These are phyloP conservation scores for Rhinichthys osculus DNA, from an alignment of 2,797 vertebrate genomes.

Conservation along the genomic window DNA sequence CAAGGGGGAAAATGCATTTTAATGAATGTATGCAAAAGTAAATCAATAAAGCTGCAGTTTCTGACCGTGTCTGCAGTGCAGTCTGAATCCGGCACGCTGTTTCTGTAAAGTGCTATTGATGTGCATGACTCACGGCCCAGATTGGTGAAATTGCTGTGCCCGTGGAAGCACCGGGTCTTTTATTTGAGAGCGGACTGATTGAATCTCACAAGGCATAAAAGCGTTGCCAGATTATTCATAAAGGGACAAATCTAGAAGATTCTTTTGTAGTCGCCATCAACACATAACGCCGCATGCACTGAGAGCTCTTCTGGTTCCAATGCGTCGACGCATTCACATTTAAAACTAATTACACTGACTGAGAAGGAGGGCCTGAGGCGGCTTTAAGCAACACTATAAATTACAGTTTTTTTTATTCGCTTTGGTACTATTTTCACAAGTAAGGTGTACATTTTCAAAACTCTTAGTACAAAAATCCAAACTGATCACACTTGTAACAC, in stretches of 20 bases:
- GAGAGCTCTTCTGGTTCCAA: slow-evolving; percentile 3
- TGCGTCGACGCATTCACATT: slow-evolving; percentile 31
- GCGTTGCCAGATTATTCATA: slow-evolving; percentile 56
- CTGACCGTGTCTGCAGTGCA: not conserved
- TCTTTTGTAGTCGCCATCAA: slow-evolving; percentile 51
- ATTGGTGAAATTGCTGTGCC: slow-evolving; percentile 53
- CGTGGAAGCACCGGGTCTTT: slow-evolving; percentile 46
- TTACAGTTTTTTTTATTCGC: no score
- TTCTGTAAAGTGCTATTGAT: slow-evolving; percentile 48
- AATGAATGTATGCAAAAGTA: not conserved
- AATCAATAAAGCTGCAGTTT: slow-evolving; percentile 39
- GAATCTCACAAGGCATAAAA: slow-evolving; percentile 60
- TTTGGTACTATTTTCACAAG: no score
- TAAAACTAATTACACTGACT: slow-evolving; percentile 21
- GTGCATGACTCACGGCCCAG: slow-evolving; percentile 55
- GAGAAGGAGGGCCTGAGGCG: not conserved
- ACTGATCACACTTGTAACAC: no score
- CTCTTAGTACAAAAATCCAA: no score
- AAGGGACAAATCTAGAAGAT: slow-evolving; percentile 50
- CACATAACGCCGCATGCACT: not conserved
- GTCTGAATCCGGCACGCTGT: slow-evolving; percentile 16
- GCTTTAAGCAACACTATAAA: slow-evolving; percentile 8
- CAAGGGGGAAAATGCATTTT: not conserved
- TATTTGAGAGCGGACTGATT: slow-evolving; percentile 62
- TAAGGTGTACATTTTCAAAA: no score